phyloP scores from a whole-genome alignment of 2,888 invertebrate genomes.

The Thyatira batis region DNA sequence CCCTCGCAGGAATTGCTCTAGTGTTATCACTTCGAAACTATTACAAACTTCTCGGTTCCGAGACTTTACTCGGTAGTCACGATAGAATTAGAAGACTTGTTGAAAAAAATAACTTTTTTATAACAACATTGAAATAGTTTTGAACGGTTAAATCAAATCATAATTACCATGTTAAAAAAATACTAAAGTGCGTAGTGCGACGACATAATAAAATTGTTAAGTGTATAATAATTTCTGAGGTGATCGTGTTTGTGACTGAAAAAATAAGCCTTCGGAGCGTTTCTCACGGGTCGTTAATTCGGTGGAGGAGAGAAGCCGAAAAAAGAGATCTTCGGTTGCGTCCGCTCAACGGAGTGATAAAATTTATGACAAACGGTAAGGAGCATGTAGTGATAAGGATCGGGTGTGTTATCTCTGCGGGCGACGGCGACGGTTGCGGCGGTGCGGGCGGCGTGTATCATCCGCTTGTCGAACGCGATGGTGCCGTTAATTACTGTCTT shows the following conservation, averaged over 20 bases:
- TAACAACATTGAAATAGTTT: constrained; percentile 23
- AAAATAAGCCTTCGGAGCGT: constrained; percentile 60
- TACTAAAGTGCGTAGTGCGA: constrained; percentile 29
- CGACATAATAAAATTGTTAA: constrained; percentile 26
- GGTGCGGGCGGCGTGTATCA: constrained; percentile 37
- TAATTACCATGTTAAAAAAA: constrained; percentile 12
- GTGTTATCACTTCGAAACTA: constrained; percentile 53
- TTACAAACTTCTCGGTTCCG: constrained; percentile 35
- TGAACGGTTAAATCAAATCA: constrained; percentile 16
- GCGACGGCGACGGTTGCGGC: constrained; percentile 28
- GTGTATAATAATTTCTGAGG: constrained; percentile 49
- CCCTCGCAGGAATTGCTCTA: constrained; percentile 66
- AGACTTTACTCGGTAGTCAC: constrained; percentile 25
- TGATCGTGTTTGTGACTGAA: constrained; percentile 74
- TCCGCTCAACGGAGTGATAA: constrained; percentile 76
- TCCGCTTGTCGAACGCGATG: constrained; percentile 36
- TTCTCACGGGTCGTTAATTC: constrained; percentile 76
- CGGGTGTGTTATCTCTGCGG: constrained; percentile 62
- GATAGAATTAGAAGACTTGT: constrained; percentile 30
- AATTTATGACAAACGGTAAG: constrained; percentile 81
- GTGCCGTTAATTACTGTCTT: constrained; percentile 46
- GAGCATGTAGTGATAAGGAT: constrained; percentile 73
- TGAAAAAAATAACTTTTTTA: constrained; percentile 49
- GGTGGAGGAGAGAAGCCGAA: constrained; percentile 58
- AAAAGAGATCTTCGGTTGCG: constrained; percentile 63